phyloP scores from a whole-genome alignment of 2,797 vertebrate genomes.

The Macropus fuliginosus region DNA sequence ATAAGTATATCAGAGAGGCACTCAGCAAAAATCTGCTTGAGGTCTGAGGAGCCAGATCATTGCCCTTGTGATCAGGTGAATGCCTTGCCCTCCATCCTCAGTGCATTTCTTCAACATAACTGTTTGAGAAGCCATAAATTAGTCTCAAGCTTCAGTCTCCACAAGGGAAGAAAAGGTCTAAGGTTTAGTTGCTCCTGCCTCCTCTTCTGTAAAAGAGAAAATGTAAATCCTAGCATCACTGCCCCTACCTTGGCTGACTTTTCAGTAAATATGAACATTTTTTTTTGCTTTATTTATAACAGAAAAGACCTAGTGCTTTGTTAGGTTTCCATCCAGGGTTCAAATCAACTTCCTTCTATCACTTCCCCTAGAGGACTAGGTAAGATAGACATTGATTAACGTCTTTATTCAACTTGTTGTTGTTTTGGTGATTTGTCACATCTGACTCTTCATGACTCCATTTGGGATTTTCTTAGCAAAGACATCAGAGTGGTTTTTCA shows the following conservation, averaged over 20 bases:
- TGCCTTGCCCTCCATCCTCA: background rate
- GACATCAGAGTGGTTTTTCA: background rate
- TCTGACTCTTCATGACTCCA: background rate
- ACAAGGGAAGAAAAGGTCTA: background rate
- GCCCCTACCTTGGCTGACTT: background rate
- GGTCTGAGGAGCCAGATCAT: background rate
- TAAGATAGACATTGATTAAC: background rate
- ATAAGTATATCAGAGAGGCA: background rate
- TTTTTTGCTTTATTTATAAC: background rate
- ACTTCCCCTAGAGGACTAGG: background rate
- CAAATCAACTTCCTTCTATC: background rate
- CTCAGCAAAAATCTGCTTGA: background rate
- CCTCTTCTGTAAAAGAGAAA: background rate
- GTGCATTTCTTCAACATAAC: background rate
- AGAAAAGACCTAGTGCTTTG: background rate
- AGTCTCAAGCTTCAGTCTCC: background rate
- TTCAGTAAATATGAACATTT: background rate
- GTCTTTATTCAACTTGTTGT: background rate
- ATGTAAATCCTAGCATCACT: background rate
- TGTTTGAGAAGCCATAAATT: background rate
- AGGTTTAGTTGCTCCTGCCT: background rate
- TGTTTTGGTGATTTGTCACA: background rate
- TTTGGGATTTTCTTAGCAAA: background rate
- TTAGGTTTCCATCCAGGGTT: background rate
- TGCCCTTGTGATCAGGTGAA: background rate